A percentile compares a stretch with the other conserved stretches of the same genome.
Conservation (phyloP, 2,888 invertebrate species). For the Seira sanloemensis region DNA sequence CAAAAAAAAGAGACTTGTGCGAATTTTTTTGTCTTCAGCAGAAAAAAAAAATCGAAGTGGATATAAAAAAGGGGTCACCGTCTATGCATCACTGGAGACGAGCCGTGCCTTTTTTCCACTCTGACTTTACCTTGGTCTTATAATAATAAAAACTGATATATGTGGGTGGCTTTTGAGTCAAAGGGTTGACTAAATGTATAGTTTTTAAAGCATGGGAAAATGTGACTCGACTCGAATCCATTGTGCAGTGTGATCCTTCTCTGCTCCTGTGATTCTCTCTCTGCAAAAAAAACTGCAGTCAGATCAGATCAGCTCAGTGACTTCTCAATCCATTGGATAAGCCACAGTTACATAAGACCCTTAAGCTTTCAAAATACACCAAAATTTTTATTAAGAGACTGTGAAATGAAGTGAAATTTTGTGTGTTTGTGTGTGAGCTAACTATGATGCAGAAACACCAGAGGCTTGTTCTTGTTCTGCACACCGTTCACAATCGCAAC, state of each 20-base stretch:
- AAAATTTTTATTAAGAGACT: not conserved
- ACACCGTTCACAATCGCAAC: not conserved
- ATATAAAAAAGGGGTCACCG: conserved; percentile 54
- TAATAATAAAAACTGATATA: too few species aligned
- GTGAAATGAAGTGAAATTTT: not conserved
- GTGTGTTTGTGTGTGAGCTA: too few species aligned
- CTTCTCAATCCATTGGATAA: not conserved
- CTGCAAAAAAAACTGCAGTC: too few species aligned
- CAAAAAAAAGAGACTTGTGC: not conserved
- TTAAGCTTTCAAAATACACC: not conserved
- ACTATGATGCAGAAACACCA: too few species aligned
- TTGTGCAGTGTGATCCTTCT: not conserved
- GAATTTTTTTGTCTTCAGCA: conserved; percentile 5
- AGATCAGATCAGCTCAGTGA: not conserved
- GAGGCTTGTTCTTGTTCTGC: not conserved
- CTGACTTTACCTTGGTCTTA: conserved; percentile 36
- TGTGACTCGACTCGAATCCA: not conserved
- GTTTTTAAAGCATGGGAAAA: not conserved
- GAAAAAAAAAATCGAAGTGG: conserved; percentile 1
- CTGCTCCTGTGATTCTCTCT: too few species aligned
- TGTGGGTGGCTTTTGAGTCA: not conserved
- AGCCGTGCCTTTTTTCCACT: conserved; percentile 49
- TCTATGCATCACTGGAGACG: conserved; percentile 61
- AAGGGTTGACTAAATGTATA: not conserved
- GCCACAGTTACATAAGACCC: not conserved